These are phyloP conservation scores for Amphipyra berbera DNA, from an alignment of 2,888 invertebrate genomes.

Conservation along the genomic window DNA sequence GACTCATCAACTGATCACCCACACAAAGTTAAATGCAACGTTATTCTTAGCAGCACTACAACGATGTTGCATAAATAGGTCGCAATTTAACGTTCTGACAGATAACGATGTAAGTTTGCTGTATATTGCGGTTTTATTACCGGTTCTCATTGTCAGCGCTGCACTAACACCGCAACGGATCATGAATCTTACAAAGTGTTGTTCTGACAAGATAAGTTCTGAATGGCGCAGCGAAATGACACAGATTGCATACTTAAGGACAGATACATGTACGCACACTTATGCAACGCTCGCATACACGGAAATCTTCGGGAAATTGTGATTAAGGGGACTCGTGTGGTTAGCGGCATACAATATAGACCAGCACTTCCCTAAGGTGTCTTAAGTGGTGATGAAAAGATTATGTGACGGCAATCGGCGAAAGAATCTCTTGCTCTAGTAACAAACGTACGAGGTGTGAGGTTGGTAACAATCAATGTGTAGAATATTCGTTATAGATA, in stretches of 20 bases:
- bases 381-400: no score
- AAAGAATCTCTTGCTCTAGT: no score
- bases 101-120: neutral
- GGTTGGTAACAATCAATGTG: no score
- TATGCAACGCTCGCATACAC: no score
- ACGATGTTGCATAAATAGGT: neutral
- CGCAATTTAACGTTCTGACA: neutral
- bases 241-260: neutral
- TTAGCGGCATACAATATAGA: no score
- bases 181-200: slow-evolving; percentile 15
- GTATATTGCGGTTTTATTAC: slow-evolving; percentile 5
- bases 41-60: neutral
- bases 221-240: neutral
- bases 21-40: neutral
- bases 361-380: no score
- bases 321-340: no score
- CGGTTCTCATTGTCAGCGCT: neutral
- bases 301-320: no score
- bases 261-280: neutral
- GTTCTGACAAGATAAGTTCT: slow-evolving; percentile 6
- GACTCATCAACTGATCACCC: no score
- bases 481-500: no score
- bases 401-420: no score
- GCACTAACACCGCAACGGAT: slow-evolving; percentile 12
- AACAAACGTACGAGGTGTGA: no score